Conservation (phyloP, 1,140 invertebrate species). For the Ridgeia piscesae region DNA sequence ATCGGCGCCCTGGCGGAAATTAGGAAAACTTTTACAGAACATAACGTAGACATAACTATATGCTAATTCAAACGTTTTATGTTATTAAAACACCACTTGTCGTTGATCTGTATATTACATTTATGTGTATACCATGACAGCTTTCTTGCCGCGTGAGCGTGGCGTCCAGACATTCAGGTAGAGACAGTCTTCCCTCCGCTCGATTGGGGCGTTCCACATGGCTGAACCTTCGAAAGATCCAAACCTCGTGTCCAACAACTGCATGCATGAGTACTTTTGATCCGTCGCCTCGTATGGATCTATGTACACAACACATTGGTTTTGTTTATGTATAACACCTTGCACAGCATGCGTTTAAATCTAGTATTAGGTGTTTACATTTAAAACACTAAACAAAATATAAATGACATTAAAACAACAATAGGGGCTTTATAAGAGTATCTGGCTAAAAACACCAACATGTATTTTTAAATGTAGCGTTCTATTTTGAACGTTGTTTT, state of each 20-base stretch:
- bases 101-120: no score
- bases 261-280: constrained; percentile 82
- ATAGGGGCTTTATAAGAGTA: no score
- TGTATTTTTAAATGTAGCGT: no score
- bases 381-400: not conserved
- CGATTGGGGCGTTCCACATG: constrained; percentile 94
- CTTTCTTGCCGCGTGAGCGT: not conserved
- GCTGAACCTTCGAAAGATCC: constrained; percentile 60
- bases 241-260: constrained; percentile 63
- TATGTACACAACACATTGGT: not conserved
- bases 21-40: no score
- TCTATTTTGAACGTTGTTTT: no score
- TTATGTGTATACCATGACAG: not conserved
- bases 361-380: not conserved
- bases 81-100: no score
- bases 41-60: no score
- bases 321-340: no score
- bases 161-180: constrained; percentile 44
- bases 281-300: constrained; percentile 63
- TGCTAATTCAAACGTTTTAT: no score
- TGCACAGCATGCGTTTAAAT: no score
- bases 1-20: no score
- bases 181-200: constrained; percentile 59
- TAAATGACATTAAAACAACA: not conserved
- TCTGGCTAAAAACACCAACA: no score